A percentile compares a stretch with the other conserved stretches of the same genome.
Evolutionary conservation across 2,888 invertebrate species (phyloP).

Genomic region (Drosophila kokeensis): DNA sequence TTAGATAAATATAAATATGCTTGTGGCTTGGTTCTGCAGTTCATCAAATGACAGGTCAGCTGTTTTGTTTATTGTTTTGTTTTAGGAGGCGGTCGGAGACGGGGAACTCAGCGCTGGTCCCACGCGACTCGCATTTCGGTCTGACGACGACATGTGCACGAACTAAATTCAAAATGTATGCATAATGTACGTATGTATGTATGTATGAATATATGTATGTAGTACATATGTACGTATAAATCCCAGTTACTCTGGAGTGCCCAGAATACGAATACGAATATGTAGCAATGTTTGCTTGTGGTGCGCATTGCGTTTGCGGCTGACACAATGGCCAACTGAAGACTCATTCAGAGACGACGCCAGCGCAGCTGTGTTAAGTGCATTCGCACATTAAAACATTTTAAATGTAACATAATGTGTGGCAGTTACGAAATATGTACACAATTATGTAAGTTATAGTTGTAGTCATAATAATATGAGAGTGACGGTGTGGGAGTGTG

Average conservation of each 20-base stretch:
- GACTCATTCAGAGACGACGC: slow-evolving; percentile 53
- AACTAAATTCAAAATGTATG: slow-evolving; percentile 8
- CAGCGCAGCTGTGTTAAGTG: slow-evolving; percentile 64
- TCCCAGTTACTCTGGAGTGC: slow-evolving; percentile 47
- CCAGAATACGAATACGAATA: slow-evolving; percentile 29
- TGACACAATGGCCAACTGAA: slow-evolving; percentile 47
- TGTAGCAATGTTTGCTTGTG: slow-evolving; percentile 38
- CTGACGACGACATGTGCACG: slow-evolving; percentile 25
- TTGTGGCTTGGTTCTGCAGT: slow-evolving; percentile 26
- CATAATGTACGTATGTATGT: neutral
- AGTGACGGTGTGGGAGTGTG: slow-evolving; percentile 13
- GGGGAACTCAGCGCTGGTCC: slow-evolving; percentile 43
- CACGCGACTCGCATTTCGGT: slow-evolving; percentile 72
- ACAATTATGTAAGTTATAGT: neutral
- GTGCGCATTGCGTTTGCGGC: slow-evolving; percentile 22
- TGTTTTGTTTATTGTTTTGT: slow-evolving; percentile 28
- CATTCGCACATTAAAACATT: slow-evolving; percentile 68
- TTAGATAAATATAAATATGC: slow-evolving; percentile 51
- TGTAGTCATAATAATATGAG: neutral
- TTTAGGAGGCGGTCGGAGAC: slow-evolving; percentile 3
- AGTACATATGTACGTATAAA: slow-evolving; percentile 28
- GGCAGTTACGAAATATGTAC: slow-evolving; percentile 10
- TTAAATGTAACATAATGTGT: slow-evolving; percentile 29
- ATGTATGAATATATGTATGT: neutral
- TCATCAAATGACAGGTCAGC: slow-evolving; percentile 67